phyloP scores from a whole-genome alignment of 2,797 vertebrate genomes.

The Sebastiscus tertius region DNA sequence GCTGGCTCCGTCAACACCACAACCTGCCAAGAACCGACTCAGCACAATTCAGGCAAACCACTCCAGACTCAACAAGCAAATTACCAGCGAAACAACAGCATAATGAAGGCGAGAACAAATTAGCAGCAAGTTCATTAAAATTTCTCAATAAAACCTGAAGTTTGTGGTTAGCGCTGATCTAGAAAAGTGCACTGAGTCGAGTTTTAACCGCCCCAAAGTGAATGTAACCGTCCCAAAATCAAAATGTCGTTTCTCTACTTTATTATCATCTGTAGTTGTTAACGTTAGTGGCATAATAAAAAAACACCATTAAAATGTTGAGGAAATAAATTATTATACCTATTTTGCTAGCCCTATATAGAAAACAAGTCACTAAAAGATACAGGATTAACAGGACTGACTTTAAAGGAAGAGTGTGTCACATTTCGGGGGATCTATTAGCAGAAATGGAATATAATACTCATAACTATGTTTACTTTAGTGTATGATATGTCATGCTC shows the following conservation, averaged over 20 bases:
- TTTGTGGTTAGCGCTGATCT: constrained; percentile 40
- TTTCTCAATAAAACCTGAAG: not conserved
- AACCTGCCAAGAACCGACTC: constrained; percentile 41
- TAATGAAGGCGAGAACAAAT: constrained; percentile 48
- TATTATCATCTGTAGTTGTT: not conserved
- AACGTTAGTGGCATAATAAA: not conserved
- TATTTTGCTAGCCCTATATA: not conserved
- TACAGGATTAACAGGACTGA: not conserved
- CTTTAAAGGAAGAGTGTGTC: not conserved
- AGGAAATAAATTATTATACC: not conserved
- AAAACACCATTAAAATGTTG: not conserved
- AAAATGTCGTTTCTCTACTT: not conserved
- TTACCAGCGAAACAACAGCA: not conserved
- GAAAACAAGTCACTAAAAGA: not conserved
- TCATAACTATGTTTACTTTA: too few species aligned
- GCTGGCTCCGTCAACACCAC: constrained; percentile 11
- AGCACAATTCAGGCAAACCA: constrained; percentile 35
- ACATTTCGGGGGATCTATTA: too few species aligned
- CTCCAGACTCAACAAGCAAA: constrained; percentile 21
- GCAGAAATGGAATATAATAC: too few species aligned
- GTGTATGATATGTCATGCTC: too few species aligned
- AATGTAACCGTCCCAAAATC: not conserved
- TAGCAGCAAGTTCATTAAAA: constrained; percentile 46
- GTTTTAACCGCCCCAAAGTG: not conserved
- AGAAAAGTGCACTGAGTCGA: not conserved